phyloP scores from a whole-genome alignment of 1,140 invertebrate species.

The Fragariocoptes setiger region DNA sequence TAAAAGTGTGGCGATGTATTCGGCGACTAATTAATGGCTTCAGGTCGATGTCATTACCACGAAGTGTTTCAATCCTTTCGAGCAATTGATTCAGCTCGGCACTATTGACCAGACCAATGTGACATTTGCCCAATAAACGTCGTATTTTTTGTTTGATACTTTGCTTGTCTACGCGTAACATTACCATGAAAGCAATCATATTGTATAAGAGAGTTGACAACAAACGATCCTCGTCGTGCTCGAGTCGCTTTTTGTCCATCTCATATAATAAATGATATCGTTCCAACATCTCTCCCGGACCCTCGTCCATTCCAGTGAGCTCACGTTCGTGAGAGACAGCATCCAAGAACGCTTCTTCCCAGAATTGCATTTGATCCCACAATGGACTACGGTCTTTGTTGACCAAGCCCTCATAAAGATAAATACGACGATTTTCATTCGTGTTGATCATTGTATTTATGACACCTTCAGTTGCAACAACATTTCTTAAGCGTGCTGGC shows the following conservation, averaged over 20 bases:
- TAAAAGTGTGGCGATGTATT: constrained; percentile 84
- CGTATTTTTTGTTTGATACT: constrained; percentile 71
- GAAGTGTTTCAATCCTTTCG: constrained; percentile 66
- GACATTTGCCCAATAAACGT: constrained; percentile 63
- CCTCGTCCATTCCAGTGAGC: constrained; percentile 98
- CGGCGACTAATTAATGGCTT: constrained; percentile 51
- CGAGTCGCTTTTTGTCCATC: constrained; percentile 58
- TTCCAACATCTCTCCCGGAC: constrained; percentile 95
- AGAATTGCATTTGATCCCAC: constrained; percentile 99
- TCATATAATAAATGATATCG: constrained; percentile 12
- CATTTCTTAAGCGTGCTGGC: too few species aligned
- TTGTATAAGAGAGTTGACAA: constrained; percentile 86
- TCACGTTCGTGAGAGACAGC: constrained; percentile 94
- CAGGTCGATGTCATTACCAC: constrained; percentile 80
- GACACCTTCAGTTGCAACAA: too few species aligned
- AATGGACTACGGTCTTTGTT: constrained; percentile 44
- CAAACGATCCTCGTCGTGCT: constrained; percentile 88
- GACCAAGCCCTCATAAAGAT: constrained; percentile 13
- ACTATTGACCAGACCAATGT: constrained; percentile 84
- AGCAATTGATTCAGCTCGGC: constrained; percentile 85
- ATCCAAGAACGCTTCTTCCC: constrained; percentile 95
- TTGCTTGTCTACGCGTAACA: constrained; percentile 54
- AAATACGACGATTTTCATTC: too few species aligned
- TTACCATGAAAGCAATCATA: constrained; percentile 74
- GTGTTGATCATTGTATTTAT: too few species aligned